phyloP scores from a whole-genome alignment of 2,113 vertebrate genomes.

The Eurypyga helias region DNA sequence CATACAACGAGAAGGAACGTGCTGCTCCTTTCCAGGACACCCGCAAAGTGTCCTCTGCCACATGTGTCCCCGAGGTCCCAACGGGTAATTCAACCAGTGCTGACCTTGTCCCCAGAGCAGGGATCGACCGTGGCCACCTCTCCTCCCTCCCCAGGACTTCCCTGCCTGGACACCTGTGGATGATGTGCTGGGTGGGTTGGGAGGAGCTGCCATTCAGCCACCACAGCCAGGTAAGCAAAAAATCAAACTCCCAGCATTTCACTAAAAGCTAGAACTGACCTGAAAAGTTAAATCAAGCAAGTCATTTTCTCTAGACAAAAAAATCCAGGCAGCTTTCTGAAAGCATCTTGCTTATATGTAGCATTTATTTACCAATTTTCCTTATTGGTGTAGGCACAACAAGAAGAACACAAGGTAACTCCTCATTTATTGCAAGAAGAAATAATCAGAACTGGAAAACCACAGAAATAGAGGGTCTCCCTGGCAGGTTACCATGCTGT shows the following conservation, averaged over 20 bases:
- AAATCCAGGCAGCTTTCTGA: not conserved
- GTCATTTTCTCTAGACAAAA: not conserved
- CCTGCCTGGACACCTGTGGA: not conserved
- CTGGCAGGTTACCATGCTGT: not conserved
- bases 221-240: not conserved
- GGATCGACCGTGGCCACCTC: not conserved
- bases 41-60: not conserved
- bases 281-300: not conserved
- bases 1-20: not conserved
- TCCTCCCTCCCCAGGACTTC: not conserved
- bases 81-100: not conserved
- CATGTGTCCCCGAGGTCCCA: not conserved
- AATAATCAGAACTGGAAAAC: not conserved
- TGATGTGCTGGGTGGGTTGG: accelerated
- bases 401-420: not conserved
- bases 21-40: not conserved
- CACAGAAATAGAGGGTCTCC: not conserved
- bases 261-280: not conserved
- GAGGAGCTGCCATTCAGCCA: not conserved
- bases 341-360: not conserved
- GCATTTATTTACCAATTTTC: not conserved
- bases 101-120: not conserved
- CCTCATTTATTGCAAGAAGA: not conserved
- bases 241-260: not conserved
- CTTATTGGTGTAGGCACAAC: accelerated